Evolutionary conservation across 2,113 vertebrate genomes (phyloP).

Genomic region (Pristiophorus japonicus): DNA sequence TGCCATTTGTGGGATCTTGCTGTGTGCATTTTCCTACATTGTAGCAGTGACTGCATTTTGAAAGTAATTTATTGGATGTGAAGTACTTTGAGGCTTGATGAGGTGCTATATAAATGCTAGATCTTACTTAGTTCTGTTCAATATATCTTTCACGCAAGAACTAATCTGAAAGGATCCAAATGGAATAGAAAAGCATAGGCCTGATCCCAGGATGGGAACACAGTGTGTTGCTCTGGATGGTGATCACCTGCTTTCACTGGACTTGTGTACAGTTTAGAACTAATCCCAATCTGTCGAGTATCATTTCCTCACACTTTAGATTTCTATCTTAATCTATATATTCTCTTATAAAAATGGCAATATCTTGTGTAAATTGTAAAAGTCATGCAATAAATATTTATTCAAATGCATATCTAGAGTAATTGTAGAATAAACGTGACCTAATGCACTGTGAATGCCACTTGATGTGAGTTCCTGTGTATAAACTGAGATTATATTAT

Average conservation of each 20-base stretch:
- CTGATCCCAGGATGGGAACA: not conserved
- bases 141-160: conserved; percentile 11
- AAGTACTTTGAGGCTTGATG: not conserved
- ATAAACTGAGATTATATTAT: conserved; percentile 51
- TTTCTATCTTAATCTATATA: conserved; percentile 30
- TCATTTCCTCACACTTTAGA: not conserved
- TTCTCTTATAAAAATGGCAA: conserved; percentile 23
- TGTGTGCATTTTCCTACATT: not conserved
- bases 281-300: not conserved
- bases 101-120: not conserved
- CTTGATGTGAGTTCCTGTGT: conserved; percentile 80
- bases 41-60: not conserved
- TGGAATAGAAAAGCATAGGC: not conserved
- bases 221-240: not conserved
- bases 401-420: conserved; percentile 33
- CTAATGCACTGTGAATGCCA: conserved; percentile 97
- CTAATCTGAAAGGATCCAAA: not conserved
- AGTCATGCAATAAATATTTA: conserved; percentile 38
- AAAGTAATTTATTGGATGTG: not conserved
- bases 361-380: conserved; percentile 37
- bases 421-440: conserved; percentile 72
- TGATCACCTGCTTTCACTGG: not conserved
- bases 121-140: not conserved
- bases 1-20: not conserved
- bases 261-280: not conserved